These are phyloP conservation scores for Vidua chalybeata DNA, from an alignment of 2,113 vertebrate genomes.

Conservation along the genomic window DNA sequence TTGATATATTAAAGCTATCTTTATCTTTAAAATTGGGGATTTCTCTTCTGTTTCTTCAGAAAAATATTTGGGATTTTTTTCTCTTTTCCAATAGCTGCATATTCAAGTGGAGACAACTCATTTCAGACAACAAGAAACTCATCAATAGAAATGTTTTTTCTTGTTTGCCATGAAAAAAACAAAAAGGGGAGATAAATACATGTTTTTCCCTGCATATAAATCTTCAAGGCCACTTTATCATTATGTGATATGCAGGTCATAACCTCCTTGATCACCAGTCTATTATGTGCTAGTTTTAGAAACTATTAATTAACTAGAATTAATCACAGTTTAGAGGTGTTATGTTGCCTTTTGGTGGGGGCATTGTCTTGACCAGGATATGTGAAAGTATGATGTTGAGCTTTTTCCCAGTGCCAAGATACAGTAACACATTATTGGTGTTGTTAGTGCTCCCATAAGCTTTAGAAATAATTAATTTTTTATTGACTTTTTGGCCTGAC, in stretches of 20 bases:
- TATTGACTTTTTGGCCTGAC: slow-evolving; percentile 74
- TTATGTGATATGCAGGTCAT: background rate
- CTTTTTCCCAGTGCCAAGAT: slow-evolving; percentile 67
- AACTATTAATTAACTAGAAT: background rate
- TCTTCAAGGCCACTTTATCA: background rate
- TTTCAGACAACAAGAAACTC: background rate
- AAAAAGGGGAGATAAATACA: background rate
- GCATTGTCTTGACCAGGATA: slow-evolving; percentile 59
- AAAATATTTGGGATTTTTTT: background rate
- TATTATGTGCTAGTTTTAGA: slow-evolving; percentile 23
- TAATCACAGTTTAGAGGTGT: slow-evolving; percentile 5
- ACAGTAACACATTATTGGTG: slow-evolving; percentile 52
- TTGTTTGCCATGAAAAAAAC: background rate
- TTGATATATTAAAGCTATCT: background rate
- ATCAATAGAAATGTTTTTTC: background rate
- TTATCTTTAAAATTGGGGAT: background rate
- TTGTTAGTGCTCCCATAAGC: slow-evolving; percentile 76
- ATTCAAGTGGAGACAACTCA: background rate
- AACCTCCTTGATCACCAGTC: background rate
- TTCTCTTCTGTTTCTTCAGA: background rate
- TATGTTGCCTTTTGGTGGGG: slow-evolving; percentile 11
- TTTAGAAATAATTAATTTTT: slow-evolving; percentile 78
- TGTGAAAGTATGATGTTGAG: slow-evolving; percentile 57
- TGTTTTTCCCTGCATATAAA: background rate
- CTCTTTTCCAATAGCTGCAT: background rate